Base-by-base conservation (phyloP, 2,888 invertebrate species). In the Keiferia lycopersicella region DNA sequence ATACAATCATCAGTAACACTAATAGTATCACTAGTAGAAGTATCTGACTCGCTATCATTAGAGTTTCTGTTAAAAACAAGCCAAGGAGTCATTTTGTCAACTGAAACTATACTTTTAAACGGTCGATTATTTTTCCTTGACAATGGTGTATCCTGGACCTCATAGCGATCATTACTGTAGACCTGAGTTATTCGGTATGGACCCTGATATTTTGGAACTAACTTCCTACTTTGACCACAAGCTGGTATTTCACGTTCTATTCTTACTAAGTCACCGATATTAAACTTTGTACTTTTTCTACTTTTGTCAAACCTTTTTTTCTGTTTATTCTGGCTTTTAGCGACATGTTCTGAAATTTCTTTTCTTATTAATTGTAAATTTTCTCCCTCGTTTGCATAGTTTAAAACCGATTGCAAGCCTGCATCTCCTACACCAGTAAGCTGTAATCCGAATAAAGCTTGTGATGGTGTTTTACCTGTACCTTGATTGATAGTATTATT, bases 161-260 rank as follows among this genome's bases (percentile, higher is more conserved):
- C 64, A 64, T 70, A 57, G 14, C 57, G 18, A 34, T 57, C 57
- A 34, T 57, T 57, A 34, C 22, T 64, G 0, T 65, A 61, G 12
- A 68, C 61, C 60, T 68, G 66, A 18, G 61, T 62, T 10, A 70
- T 65, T 53, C 48, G 64, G 58, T 67, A 69, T 10, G 70, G 70
- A 4, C 70, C 70, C 22, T 61, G 60, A 45, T 26, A 65, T 38
- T 69, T 70, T 10, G 67, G 67, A 6, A 70, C 39, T 8, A 70
- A 50, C 41, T 70, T 70, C 22, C 61, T 66, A 61, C 69, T 70
- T 58, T 66, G 66, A 16, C 70, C 70, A 48, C 62, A 61, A 50
- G 63, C 51, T 41, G 39, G 62, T n/a, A 62, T 59, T 45, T 48
- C 50, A 16, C 67, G 53, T 61, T 66, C 68, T 16, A 68, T 65